Conservation (phyloP, 2,888 invertebrate genomes). For the Cosmia trapezina region DNA sequence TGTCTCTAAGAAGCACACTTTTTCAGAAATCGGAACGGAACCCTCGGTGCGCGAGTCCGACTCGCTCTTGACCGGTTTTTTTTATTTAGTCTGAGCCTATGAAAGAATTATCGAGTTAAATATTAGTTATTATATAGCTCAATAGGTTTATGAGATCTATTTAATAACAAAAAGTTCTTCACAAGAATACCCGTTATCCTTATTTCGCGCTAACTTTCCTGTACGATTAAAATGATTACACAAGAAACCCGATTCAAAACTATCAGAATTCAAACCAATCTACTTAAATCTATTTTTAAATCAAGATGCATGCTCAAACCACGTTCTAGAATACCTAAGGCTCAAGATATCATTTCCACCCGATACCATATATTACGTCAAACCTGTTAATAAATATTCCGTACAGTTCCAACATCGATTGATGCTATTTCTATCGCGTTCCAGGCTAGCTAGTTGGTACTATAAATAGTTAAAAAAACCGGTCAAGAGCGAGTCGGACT, state of each 20-base stretch:
- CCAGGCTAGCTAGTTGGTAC: constrained; percentile 22
- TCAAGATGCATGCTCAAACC: neutral
- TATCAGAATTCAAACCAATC: neutral
- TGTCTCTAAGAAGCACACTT: no score
- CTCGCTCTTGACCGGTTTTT: no score
- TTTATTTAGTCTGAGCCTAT: no score
- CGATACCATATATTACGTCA: constrained; percentile 28
- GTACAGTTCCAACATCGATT: constrained; percentile 27
- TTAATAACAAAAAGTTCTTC: neutral
- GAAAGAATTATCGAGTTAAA: no score
- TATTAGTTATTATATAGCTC: no score
- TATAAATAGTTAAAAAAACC: constrained; percentile 47
- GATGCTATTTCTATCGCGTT: constrained; percentile 30
- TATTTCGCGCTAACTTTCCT: neutral
- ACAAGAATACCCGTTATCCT: neutral
- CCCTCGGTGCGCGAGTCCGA: no score
- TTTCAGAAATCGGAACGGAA: no score
- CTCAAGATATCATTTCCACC: constrained; percentile 4
- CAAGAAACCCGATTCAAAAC: neutral
- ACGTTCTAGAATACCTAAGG: neutral
- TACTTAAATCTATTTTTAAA: constrained; percentile 5
- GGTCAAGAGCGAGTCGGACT: no score
- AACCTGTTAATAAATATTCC: constrained; percentile 45
- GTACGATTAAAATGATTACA: neutral
- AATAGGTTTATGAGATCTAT: no score